These are phyloP conservation scores for Drepanosiphum platanoidis DNA, from an alignment of 2,888 invertebrate species.

Conservation along the genomic window DNA sequence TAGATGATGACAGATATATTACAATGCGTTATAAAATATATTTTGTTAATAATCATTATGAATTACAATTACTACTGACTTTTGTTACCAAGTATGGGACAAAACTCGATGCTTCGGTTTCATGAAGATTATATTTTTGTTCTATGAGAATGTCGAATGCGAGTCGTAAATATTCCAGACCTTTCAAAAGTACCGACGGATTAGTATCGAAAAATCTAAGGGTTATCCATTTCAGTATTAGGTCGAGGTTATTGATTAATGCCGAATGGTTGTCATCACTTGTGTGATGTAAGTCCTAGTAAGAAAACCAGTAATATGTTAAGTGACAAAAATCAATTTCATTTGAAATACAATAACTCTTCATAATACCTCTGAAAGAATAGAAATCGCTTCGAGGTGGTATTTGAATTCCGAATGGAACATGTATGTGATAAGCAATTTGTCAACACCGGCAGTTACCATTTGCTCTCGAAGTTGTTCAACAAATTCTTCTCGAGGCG, in stretches of 20 bases:
- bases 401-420: constrained; percentile 94
- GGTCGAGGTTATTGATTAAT: constrained; percentile 88
- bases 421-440: constrained; percentile 86
- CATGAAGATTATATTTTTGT: constrained; percentile 85
- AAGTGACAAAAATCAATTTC: background rate
- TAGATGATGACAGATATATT: constrained; percentile 56
- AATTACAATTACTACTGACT: constrained; percentile 69
- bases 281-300: constrained; percentile 3
- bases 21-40: background rate
- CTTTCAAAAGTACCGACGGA: constrained; percentile 95
- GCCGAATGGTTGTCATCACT: constrained; percentile 78
- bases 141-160: constrained; percentile 85
- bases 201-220: constrained; percentile 98
- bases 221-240: constrained; percentile 96
- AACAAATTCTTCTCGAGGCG: constrained; percentile 94
- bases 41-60: background rate
- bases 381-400: constrained; percentile 94
- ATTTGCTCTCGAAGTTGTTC: constrained; percentile 93
- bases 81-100: constrained; percentile 94
- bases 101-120: constrained; percentile 91
- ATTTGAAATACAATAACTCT: background rate
- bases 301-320: constrained; percentile 23
- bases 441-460: constrained; percentile 87
- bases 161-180: constrained; percentile 86
- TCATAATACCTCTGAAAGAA: constrained; percentile 75